Evolutionary conservation across 2,888 invertebrate species (phyloP), one percentile per base, ranked within the genome.

Genomic region (Malachius bipustulatus): DNA sequence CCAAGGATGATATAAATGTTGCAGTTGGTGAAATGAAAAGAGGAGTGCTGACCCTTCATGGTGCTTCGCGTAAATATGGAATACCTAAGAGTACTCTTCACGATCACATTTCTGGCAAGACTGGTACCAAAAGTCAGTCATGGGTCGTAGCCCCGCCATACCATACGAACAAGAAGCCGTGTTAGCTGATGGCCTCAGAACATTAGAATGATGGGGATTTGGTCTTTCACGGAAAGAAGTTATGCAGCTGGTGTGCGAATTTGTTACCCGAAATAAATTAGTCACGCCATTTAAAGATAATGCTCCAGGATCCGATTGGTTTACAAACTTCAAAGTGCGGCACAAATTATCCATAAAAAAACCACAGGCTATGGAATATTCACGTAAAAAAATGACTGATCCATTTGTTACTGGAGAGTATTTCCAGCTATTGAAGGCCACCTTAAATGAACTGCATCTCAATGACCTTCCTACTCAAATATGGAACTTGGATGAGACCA

Each of bases 291-390:
- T 55, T 35, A 53, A 45, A 40, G 42, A 51, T 44, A 46, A 47
- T 2, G 37, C 41, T 2, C 52, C 51, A 13, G 51, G 51, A 1
- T 36, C 47, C 16, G 51, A 52, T 31, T 53, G 50, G 50, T 52
- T 51, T 34, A 11, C 43, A 1, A 33, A 26, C 2, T 55, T 54
- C 39, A 47, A 45, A 35, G 48, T 49, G 29, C 35, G 50, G n/a
- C 44, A 54, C 30, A 39, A 42, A 30, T 32, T 55, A 4, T 50
- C 52, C 4, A 32, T 54, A 19, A 56, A 55, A 46, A 47, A 46
- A 36, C 51, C 52, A 6, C 50, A 55, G 45, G 38, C 46, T 10
- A 47, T 53, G 3, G 52, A 54, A 41, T 39, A 29, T 8, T 4
- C 27, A n/a, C 10, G 27, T 6, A 33, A 33, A 11, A 33, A 28